phyloP scores from a whole-genome alignment of 2,888 invertebrate species.

The Camponotus fellah region DNA sequence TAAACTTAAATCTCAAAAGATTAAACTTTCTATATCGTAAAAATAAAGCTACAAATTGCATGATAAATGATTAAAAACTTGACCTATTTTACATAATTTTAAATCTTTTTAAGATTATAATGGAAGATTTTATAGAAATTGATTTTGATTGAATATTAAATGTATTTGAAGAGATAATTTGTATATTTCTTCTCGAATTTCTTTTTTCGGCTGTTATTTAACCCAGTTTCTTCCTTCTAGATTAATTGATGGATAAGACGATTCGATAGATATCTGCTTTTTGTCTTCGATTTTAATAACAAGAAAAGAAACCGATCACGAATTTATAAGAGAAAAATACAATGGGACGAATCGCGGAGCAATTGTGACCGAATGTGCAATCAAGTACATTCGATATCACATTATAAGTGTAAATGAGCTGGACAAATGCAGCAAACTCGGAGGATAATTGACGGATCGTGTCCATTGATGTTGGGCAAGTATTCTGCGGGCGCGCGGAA shows the following conservation, averaged over 20 bases:
- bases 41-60: background rate
- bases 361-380: conserved; percentile 2
- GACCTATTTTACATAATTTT: background rate
- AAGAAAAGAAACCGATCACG: background rate
- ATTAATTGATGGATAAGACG: background rate
- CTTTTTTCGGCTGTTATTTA: background rate
- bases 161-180: background rate
- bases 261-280: background rate
- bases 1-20: background rate
- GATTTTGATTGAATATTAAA: background rate
- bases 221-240: background rate
- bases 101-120: background rate
- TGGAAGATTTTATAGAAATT: background rate
- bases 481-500: background rate
- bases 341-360: background rate
- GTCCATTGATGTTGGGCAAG: conserved; percentile 23
- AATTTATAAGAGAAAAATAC: background rate
- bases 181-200: background rate
- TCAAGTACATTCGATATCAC: background rate
- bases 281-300: background rate
- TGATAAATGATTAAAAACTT: background rate
- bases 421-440: background rate
- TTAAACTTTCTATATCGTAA: background rate
- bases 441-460: conserved; percentile 15
- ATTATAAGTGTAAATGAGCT: conserved; percentile 13